phyloP scores from a whole-genome alignment of 2,797 vertebrate genomes.

The Anabas testudineus region DNA sequence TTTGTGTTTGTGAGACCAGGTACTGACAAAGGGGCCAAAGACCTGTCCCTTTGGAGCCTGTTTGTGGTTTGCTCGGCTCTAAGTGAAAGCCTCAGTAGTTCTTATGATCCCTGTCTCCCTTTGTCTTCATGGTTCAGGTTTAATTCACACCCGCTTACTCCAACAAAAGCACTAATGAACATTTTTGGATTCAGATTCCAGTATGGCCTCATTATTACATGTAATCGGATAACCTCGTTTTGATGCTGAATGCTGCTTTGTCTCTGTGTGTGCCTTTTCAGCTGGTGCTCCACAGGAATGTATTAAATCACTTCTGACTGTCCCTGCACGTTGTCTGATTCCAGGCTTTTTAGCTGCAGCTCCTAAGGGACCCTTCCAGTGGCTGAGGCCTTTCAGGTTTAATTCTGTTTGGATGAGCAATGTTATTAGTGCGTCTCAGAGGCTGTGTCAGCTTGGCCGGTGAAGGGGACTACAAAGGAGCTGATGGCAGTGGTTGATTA shows the following conservation, averaged over 20 bases:
- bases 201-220: constrained; percentile 35
- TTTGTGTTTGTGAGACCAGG: constrained; percentile 18
- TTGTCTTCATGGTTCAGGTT: constrained; percentile 39
- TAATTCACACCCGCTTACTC: constrained; percentile 57
- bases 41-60: constrained; percentile 27
- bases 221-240: constrained; percentile 48
- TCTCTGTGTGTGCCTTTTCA: constrained; percentile 19
- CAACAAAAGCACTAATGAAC: constrained; percentile 67
- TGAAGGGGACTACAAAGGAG: constrained; percentile 53
- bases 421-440: constrained; percentile 68
- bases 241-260: constrained; percentile 26
- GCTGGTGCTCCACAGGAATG: constrained; percentile 30
- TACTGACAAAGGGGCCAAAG: constrained; percentile 49
- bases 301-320: constrained; percentile 64
- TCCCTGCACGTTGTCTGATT: constrained; percentile 57
- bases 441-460: constrained; percentile 55
- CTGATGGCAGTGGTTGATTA: constrained; percentile 68
- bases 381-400: constrained; percentile 71
- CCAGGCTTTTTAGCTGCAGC: constrained; percentile 51
- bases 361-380: constrained; percentile 62
- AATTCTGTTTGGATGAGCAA: constrained; percentile 75
- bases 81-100: constrained; percentile 31
- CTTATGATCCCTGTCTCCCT: constrained; percentile 28
- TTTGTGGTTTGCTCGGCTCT: constrained; percentile 57
- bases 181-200: constrained; percentile 51